Conservation (phyloP, 2,888 invertebrate species). For the Yponomeuta cagnagella region DNA sequence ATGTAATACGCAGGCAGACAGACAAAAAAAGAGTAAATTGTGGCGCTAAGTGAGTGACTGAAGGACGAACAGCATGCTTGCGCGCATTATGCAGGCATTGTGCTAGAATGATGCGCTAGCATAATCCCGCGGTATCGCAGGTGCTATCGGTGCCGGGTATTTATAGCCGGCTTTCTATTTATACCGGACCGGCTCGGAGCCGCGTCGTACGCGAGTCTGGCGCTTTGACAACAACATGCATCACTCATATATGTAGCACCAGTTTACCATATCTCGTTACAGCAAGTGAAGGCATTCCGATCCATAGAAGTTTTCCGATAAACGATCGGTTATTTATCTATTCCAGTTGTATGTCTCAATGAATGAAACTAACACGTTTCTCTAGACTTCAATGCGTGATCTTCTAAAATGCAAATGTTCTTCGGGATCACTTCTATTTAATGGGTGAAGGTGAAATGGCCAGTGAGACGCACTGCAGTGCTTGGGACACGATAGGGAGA, state of each 20-base stretch:
- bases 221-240: neutral
- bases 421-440: neutral
- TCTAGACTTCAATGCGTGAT: neutral
- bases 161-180: constrained; percentile 63
- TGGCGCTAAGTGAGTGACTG: constrained; percentile 7
- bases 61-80: neutral
- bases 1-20: constrained; percentile 4
- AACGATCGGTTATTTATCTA: no score
- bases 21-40: neutral
- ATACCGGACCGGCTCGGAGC: constrained; percentile 58
- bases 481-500: neutral
- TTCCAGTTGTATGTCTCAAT: neutral
- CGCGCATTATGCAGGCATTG: constrained; percentile 14
- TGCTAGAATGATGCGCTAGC: neutral
- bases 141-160: constrained; percentile 62
- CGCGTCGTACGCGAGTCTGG: constrained; percentile 17
- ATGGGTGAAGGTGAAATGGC: neutral
- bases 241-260: neutral
- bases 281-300: neutral
- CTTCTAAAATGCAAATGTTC: neutral
- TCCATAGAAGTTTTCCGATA: neutral
- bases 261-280: neutral
- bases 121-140: constrained; percentile 30
- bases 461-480: neutral
- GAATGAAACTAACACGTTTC: neutral